Base-by-base conservation (phyloP, 2,797 vertebrate genomes). In the Chloroceryle inda region DNA sequence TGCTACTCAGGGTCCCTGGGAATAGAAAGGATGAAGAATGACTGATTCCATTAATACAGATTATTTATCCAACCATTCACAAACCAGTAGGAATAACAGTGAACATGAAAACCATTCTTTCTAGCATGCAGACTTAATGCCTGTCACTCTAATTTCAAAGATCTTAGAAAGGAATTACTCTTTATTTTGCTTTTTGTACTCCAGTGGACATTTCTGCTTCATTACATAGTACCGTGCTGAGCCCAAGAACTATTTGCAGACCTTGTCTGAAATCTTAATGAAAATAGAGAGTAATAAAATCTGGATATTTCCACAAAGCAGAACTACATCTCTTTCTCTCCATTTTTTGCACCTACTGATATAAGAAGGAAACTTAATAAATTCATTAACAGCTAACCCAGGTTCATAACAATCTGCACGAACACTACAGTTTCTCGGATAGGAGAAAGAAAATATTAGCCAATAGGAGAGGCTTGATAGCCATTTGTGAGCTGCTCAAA, bases 151-250 rank as follows among this genome's bases (percentile, higher is more conserved):
- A 42, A 84, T 84, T 77, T 84, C 56, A 72, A 87, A 94, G 37
- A 89, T 64, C 29, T 80, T 79, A 79, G 81, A 89, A 84, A 94
- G 26, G 17, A 92, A 71, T 77, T 91, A 66, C 10, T 58, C 27
- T 83, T 87, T 45, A 24, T 78, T 94, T 72, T 76, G 7, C 17
- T 72, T 86, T 92, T 94, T 33, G 27, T 72, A 80, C 78, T 91
- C 29, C 68, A 64, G 1, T 55, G 33, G 49, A 33, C 27, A 80
- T 77, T 94, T 88, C 63, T 74, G 61, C 58, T 75, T 91, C 53
- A 55, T 44, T 88, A 52, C 29, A 45, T 7, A 31, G 19, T 31
- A 40, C n/a, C 55, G 18, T 56, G 35, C 4, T 47, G 67, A 89
- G 27, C 33, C 18, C 45, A 76, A 86, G 40, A 37, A 78, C 3